These are phyloP conservation scores for Stenotaenia linearis DNA, from an alignment of 2,888 invertebrate genomes.

Conservation along the genomic window DNA sequence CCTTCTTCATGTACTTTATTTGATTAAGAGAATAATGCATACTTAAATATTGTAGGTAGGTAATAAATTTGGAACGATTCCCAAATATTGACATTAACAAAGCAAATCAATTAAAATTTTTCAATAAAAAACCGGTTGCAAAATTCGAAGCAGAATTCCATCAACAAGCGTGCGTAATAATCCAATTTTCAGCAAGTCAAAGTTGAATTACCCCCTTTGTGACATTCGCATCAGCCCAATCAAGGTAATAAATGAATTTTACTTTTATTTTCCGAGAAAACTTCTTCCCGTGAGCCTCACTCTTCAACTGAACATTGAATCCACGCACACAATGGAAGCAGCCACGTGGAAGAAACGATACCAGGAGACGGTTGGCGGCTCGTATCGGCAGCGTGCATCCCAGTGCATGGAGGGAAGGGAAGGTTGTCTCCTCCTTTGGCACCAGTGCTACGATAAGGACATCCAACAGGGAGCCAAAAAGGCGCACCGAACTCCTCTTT, in stretches of 20 bases:
- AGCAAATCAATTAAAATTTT: neutral
- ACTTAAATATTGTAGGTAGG: neutral
- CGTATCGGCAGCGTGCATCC: conserved; percentile 10
- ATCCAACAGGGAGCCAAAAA: conserved; percentile 15
- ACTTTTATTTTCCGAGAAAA: neutral
- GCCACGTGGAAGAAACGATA: conserved; percentile 22
- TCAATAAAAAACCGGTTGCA: neutral
- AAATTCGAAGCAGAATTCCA: neutral
- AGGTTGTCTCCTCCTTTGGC: conserved; percentile 26
- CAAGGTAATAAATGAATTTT: conserved; percentile 14
- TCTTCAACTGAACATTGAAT: neutral
- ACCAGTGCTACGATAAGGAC: conserved; percentile 3
- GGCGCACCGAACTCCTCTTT: neutral
- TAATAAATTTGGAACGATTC: neutral
- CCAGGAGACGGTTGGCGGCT: conserved; percentile 21
- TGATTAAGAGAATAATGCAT: neutral
- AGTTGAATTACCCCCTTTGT: conserved; percentile 18
- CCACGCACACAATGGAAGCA: neutral
- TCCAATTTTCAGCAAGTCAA: neutral
- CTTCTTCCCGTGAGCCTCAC: neutral
- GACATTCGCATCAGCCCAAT: neutral
- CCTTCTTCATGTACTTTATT: neutral
- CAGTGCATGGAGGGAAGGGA: conserved; percentile 6
- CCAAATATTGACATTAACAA: neutral
- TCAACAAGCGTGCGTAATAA: neutral